Conservation (phyloP, 2,888 invertebrate genomes). For the Serrognathus titanus region DNA sequence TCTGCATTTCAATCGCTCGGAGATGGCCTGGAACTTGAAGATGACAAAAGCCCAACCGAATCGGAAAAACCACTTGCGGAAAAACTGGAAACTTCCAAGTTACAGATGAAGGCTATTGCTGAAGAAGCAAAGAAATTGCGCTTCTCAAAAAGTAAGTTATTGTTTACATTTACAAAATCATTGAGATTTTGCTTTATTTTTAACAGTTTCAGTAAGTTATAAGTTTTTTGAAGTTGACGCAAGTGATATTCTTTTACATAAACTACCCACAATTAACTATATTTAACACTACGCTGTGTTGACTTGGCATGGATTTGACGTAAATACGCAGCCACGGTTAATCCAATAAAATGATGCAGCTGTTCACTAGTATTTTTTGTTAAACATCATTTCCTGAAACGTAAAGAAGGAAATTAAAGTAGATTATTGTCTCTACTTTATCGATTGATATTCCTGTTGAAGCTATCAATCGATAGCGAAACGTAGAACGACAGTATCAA, state of each 20-base stretch:
- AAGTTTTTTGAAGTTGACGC: not conserved
- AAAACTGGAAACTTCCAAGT: constrained; percentile 41
- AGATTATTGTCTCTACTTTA: too few species aligned
- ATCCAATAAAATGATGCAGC: not conserved
- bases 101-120: constrained; percentile 57
- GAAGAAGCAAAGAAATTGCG: constrained; percentile 46
- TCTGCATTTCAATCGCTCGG: constrained; percentile 53
- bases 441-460: too few species aligned
- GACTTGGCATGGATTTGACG: too few species aligned
- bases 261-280: too few species aligned
- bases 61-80: constrained; percentile 21
- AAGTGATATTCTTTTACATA: too few species aligned
- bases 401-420: too few species aligned
- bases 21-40: constrained; percentile 44
- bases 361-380: not conserved
- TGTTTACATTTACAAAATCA: not conserved
- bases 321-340: too few species aligned
- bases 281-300: too few species aligned
- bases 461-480: too few species aligned
- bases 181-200: constrained; percentile 5
- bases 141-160: constrained; percentile 48
- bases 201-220: too few species aligned
- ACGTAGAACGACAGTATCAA: too few species aligned
- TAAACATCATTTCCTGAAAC: too few species aligned
- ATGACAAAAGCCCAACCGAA: constrained; percentile 37